These are phyloP conservation scores for Anagyrus pseudococci DNA, from an alignment of 2,888 invertebrate genomes.

Conservation along the genomic window DNA sequence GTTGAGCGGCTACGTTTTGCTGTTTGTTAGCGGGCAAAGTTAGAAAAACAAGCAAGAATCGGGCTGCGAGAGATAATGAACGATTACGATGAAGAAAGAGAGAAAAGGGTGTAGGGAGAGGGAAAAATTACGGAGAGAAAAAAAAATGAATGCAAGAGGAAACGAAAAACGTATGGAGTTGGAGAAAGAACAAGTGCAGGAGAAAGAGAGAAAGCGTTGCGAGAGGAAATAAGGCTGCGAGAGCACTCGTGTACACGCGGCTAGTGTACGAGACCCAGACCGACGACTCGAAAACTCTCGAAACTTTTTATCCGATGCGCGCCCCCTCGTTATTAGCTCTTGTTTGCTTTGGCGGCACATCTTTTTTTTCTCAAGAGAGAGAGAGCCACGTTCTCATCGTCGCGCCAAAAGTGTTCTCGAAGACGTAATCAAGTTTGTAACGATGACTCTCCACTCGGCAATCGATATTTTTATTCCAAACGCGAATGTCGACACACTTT, in stretches of 20 bases:
- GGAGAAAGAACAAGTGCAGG: slow-evolving; percentile 6
- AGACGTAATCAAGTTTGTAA: no score
- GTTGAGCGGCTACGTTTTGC: no score
- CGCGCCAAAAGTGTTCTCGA: no score
- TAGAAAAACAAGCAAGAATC: no score
- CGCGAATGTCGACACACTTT: no score
- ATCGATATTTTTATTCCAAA: no score
- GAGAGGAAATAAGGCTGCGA: slow-evolving; percentile 8
- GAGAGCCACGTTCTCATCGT: no score
- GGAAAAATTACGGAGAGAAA: slow-evolving; percentile 2
- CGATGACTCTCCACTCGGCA: no score
- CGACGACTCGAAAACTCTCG: slow-evolving; percentile 20
- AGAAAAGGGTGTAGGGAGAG: not conserved
- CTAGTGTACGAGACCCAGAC: not conserved
- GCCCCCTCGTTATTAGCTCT: slow-evolving; percentile 33
- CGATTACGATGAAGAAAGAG: not conserved
- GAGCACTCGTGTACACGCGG: not conserved
- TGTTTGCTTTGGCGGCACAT: slow-evolving; percentile 27
- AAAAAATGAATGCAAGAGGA: not conserved
- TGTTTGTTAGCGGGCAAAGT: no score
- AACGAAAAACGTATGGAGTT: no score
- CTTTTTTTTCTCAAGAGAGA: no score
- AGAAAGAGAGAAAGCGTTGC: slow-evolving; percentile 15
- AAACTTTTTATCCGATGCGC: slow-evolving; percentile 30
- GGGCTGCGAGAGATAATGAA: no score